Evolutionary conservation across 2,888 invertebrate species (phyloP), one percentile per base, ranked within the genome.

Genomic region (Ryuthela nishihirai): DNA sequence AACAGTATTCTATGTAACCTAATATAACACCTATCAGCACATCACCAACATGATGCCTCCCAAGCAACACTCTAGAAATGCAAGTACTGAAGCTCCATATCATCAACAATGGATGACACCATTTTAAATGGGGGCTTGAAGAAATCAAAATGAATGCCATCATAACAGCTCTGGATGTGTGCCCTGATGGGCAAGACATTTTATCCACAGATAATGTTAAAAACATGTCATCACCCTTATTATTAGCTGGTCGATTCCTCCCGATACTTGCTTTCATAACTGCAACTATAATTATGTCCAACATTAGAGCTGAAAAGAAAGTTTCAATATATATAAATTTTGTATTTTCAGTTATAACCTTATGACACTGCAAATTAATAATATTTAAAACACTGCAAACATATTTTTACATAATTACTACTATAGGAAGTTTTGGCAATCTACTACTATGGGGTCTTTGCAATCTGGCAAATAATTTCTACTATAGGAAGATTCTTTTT

Each of bases 151-250:
- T 86, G 55, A 83, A 82, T 3, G 84, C 78, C 20, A 95, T 77
- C 72, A 87, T 82, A 4, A 85, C 81, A 0, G 90, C 83, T 67
- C 97, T 78, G 23, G 94, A 91, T 1, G 91, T 84, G 74, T 98
- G 97, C 0, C 95, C 95, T 0, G 95, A 97, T 10, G 97, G 98
- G 73, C 98, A 98, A 42, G 86, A 84, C 73, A 85, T 97, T 69
- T 90, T 86, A 74, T 94, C 94, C 0, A 92, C 87, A 0, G 90
- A 88, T 18, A 89, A 65, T 2, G 76, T 76, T 29, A 81, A 80
- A 59, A 85, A 75, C 65, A 85, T 80, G 71, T 88, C 86, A 66
- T 82, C 82, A 59, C 78, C 76, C 70, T 83, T 82, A 24, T 64
- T 61, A 20, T 80, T 78, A 0, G 78, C 70, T 0, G 94, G 94